phyloP scores from a whole-genome alignment of 2,888 invertebrate species.

The Latheticus oryzae region DNA sequence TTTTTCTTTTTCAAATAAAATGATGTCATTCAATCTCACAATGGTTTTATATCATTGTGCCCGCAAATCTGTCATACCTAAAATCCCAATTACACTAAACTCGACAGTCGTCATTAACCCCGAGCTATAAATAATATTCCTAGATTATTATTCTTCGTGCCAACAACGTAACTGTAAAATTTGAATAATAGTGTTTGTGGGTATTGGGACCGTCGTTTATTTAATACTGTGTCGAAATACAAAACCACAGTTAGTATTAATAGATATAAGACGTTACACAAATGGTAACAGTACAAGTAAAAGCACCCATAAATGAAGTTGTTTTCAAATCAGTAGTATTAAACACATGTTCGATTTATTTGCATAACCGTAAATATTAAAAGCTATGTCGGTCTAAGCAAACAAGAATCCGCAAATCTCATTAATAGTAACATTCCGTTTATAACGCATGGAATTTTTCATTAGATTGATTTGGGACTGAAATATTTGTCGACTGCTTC shows the following conservation, averaged over 20 bases:
- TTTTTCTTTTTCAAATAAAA: too few species aligned
- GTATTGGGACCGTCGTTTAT: slow-evolving; percentile 20
- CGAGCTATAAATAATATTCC: too few species aligned
- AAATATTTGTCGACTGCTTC: too few species aligned
- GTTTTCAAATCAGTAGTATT: slow-evolving; percentile 12
- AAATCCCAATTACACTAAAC: too few species aligned
- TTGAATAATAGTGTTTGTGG: slow-evolving; percentile 31
- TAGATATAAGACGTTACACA: not conserved
- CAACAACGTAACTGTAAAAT: slow-evolving; percentile 26
- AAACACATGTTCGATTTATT: slow-evolving; percentile 21
- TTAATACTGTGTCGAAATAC: slow-evolving; percentile 17
- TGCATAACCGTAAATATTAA: slow-evolving; percentile 23
- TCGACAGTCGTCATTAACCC: too few species aligned
- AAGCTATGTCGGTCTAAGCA: slow-evolving; percentile 7
- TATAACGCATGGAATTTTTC: slow-evolving; percentile 4
- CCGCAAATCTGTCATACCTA: too few species aligned
- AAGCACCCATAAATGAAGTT: slow-evolving; percentile 20
- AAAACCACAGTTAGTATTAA: slow-evolving; percentile 32
- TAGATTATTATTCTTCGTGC: too few species aligned
- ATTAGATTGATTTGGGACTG: slow-evolving; percentile 4
- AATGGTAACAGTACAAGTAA: slow-evolving; percentile 33
- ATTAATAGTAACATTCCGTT: not conserved
- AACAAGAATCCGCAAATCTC: slow-evolving; percentile 6
- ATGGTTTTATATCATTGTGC: too few species aligned
- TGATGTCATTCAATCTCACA: too few species aligned